Conservation (phyloP, 2,113 vertebrate species). For the Apaloderma vittatum region DNA sequence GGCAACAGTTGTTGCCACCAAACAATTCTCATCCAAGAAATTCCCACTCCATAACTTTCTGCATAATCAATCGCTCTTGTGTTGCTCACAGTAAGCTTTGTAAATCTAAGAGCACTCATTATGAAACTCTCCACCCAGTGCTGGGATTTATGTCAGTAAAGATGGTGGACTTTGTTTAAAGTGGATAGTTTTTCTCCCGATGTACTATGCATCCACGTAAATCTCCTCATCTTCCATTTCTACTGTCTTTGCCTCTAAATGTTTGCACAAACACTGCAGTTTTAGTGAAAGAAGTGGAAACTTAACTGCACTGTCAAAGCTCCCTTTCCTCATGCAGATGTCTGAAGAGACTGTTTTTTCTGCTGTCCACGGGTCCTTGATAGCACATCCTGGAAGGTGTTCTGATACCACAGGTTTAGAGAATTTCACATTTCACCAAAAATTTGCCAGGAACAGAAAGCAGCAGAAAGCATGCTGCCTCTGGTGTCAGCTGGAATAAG, state of each 20-base stretch:
- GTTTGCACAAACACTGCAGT: background rate
- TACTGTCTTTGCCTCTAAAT: background rate
- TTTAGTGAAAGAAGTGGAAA: background rate
- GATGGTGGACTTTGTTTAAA: background rate
- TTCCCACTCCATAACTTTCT: background rate
- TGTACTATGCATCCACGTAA: background rate
- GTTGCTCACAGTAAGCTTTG: background rate
- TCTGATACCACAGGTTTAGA: background rate
- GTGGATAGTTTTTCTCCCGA: background rate
- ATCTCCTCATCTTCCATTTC: background rate
- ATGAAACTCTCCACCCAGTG: background rate
- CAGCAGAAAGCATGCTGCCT: background rate
- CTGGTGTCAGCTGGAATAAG: background rate
- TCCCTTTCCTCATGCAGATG: background rate
- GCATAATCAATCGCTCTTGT: background rate
- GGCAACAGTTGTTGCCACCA: background rate
- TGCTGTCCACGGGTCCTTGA: background rate
- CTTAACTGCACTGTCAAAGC: background rate
- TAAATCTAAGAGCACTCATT: background rate
- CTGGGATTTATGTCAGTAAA: background rate
- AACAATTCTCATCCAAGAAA: background rate
- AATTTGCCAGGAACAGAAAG: background rate
- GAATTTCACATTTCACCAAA: background rate
- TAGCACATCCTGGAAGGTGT: background rate
- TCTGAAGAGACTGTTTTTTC: background rate